Evolutionary conservation across 2,113 vertebrate species (phyloP).

Genomic region (Meriones unguiculatus): DNA sequence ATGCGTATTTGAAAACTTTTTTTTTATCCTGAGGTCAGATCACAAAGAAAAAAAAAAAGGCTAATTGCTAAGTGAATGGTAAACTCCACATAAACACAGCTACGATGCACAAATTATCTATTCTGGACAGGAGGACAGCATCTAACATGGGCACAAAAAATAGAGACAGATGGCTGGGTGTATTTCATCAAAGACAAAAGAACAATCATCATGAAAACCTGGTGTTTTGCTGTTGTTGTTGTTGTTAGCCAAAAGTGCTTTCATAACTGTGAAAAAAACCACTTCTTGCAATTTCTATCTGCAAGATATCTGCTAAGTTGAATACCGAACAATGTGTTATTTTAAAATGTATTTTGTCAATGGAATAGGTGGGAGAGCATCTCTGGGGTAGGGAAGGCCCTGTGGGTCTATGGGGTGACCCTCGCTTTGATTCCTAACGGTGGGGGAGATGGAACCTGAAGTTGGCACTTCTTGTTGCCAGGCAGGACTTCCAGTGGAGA

Average conservation of each 20-base stretch:
- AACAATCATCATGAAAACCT: background rate
- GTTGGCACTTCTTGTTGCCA: too few relatives aligned
- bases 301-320: background rate
- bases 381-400: too few relatives aligned
- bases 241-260: slow-evolving; percentile 37
- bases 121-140: slow-evolving; percentile 14
- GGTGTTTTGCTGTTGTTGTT: slow-evolving; percentile 1
- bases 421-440: too few relatives aligned
- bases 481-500: too few relatives aligned
- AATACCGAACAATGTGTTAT: background rate
- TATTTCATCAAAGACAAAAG: slow-evolving; percentile 56
- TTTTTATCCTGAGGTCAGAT: slow-evolving; percentile 42
- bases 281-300: slow-evolving; percentile 3
- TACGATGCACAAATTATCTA: background rate
- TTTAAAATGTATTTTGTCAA: slow-evolving; percentile 11
- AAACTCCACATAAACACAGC: background rate
- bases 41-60: slow-evolving; percentile 13
- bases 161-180: slow-evolving; percentile 46
- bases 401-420: too few relatives aligned
- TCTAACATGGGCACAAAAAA: background rate
- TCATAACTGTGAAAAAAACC: background rate
- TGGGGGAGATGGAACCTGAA: too few relatives aligned
- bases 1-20: slow-evolving; percentile 42
- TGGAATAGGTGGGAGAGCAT: too few relatives aligned
- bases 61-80: slow-evolving; percentile 27